Conservation (phyloP, 1,140 invertebrate genomes). For the Listronotus oregonensis region DNA sequence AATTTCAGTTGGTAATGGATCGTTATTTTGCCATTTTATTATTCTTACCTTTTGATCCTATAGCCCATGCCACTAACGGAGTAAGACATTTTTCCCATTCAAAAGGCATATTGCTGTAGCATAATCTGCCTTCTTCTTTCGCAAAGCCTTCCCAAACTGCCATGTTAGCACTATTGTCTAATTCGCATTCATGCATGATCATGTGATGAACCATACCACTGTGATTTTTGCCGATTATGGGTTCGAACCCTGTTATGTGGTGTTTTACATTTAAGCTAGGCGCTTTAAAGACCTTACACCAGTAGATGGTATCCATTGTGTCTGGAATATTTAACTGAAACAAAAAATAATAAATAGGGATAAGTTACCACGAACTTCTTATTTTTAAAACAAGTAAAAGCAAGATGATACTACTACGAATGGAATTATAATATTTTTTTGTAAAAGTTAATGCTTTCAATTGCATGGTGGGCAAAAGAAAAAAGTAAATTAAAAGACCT, state of each 20-base stretch:
- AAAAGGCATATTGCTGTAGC: conserved; percentile 71
- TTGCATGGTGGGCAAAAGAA: too few relatives aligned
- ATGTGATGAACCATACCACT: conserved; percentile 77
- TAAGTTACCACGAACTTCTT: neutral
- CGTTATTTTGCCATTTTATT: too few relatives aligned
- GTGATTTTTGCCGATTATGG: conserved; percentile 65
- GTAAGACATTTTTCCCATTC: conserved; percentile 80
- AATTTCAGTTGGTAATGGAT: too few relatives aligned
- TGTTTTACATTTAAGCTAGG: conserved; percentile 71
- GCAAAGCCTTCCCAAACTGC: conserved; percentile 68
- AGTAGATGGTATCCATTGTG: conserved; percentile 76
- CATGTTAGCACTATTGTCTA: conserved; percentile 60
- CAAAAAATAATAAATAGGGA: conserved; percentile 28
- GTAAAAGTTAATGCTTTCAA: too few relatives aligned
- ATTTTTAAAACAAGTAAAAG: too few relatives aligned
- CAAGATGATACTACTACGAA: too few relatives aligned
- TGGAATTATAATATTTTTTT: too few relatives aligned
- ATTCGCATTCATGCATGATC: conserved; percentile 77
- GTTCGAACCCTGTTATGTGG: conserved; percentile 83
- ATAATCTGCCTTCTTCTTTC: conserved; percentile 67
- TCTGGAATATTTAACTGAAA: conserved; percentile 70
- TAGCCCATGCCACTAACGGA: conserved; percentile 81
- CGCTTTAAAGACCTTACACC: conserved; percentile 86
- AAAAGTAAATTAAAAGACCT: too few relatives aligned
- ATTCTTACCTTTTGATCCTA: conserved; percentile 74